Evolutionary conservation across 2,888 invertebrate genomes (phyloP).

Genomic region (Crocallis elinguaria): DNA sequence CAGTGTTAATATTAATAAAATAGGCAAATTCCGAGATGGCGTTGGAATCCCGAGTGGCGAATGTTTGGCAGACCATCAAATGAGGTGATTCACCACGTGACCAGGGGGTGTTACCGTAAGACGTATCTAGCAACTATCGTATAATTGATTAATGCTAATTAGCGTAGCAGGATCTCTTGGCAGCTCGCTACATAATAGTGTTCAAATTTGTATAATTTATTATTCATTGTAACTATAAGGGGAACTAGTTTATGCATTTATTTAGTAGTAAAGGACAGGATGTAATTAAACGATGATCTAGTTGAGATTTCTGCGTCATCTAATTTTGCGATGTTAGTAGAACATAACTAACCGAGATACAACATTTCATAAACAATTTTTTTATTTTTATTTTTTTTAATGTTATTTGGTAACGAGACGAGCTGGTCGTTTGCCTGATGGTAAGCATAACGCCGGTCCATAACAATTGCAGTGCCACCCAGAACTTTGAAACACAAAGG

Average conservation of each 20-base stretch:
- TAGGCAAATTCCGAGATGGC: conserved; percentile 47
- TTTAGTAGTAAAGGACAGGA: background rate
- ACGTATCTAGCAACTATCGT: conserved; percentile 48
- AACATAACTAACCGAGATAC: background rate
- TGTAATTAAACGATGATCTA: background rate
- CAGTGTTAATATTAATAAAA: conserved; percentile 51
- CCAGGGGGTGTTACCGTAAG: conserved; percentile 45
- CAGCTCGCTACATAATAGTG: conserved; percentile 31
- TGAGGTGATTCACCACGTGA: conserved; percentile 49
- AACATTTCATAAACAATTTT: background rate
- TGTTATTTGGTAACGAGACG: no score
- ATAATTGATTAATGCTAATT: conserved; percentile 68
- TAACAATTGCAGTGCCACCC: no score
- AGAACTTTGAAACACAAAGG: no score
- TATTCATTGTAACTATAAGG: conserved; percentile 1
- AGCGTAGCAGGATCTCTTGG: conserved; percentile 46
- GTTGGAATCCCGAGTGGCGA: conserved; percentile 46
- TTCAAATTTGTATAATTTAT: conserved; percentile 14
- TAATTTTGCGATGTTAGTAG: background rate
- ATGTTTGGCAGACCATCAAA: conserved; percentile 65
- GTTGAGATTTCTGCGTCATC: no score
- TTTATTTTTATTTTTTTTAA: no score
- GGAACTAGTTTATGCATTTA: background rate
- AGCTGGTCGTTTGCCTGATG: no score
- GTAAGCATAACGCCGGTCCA: no score